Percentiles rank a stretch among this genome's conserved stretches.
These are phyloP conservation scores for Plagodis dolabraria DNA, from an alignment of 2,888 invertebrate genomes.

Conservation along the genomic window DNA sequence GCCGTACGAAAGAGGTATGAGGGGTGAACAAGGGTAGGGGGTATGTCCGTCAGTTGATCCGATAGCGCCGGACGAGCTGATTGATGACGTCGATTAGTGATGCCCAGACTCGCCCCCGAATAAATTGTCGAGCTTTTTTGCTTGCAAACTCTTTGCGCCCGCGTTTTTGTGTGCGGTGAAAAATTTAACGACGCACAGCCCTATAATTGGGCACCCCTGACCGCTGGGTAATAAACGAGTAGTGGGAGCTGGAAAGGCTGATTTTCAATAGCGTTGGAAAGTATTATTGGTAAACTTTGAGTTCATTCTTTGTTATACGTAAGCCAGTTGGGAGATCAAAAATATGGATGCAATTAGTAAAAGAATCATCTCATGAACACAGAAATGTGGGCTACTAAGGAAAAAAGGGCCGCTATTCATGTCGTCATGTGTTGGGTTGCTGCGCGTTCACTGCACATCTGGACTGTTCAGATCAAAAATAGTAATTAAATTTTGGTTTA, in stretches of 20 bases:
- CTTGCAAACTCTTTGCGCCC: slow-evolving; percentile 63
- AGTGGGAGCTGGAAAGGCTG: slow-evolving; percentile 11
- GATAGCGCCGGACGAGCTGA: slow-evolving; percentile 75
- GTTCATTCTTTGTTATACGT: too few species aligned
- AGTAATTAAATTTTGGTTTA: too few species aligned
- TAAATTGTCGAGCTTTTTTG: slow-evolving; percentile 82
- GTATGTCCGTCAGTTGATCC: slow-evolving; percentile 77
- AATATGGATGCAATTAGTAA: too few species aligned
- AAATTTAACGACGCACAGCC: slow-evolving; percentile 37
- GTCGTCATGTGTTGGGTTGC: too few species aligned
- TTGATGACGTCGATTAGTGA: slow-evolving; percentile 84
- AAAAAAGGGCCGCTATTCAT: too few species aligned
- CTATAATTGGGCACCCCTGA: slow-evolving; percentile 36
- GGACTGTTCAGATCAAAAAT: too few species aligned
- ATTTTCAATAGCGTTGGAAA: slow-evolving; percentile 3
- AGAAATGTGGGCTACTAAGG: too few species aligned
- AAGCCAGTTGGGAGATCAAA: too few species aligned
- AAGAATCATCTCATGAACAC: too few species aligned
- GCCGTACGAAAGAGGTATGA: slow-evolving; percentile 40
- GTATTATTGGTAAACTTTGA: not conserved
- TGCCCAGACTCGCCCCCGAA: slow-evolving; percentile 77
- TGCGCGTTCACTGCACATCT: too few species aligned
- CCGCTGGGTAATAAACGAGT: slow-evolving; percentile 26
- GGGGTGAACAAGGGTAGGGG: slow-evolving; percentile 40
- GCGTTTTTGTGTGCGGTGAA: slow-evolving; percentile 56